phyloP scores from a whole-genome alignment of 30 jellyfish, hydroid and myxozoan genomes.

The Catostylus mosaicus region DNA sequence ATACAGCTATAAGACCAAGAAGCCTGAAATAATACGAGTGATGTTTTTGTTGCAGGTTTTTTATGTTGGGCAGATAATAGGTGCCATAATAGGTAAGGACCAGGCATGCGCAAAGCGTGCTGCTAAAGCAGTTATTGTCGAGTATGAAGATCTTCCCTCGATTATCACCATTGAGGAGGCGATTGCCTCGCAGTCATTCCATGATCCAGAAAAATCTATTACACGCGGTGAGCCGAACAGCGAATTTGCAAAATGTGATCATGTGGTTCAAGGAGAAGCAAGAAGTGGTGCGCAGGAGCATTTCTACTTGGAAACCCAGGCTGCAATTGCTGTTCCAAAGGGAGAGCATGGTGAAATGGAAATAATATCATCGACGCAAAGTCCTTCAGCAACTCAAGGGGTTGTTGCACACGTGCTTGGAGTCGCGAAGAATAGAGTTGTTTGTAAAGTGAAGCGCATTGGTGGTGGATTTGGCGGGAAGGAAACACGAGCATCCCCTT shows the following conservation, averaged over 20 bases:
- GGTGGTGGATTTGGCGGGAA: constrained; percentile 69
- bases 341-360: constrained; percentile 63
- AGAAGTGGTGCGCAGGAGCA: constrained; percentile 65
- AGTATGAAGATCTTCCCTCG: constrained; percentile 29
- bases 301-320: constrained; percentile 54
- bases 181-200: constrained; percentile 8
- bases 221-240: neutral
- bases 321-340: constrained; percentile 49
- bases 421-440: constrained; percentile 44
- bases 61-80: constrained; percentile 31
- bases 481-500: constrained; percentile 37
- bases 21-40: neutral
- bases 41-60: constrained; percentile 8
- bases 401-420: constrained; percentile 31
- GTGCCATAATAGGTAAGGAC: constrained; percentile 15
- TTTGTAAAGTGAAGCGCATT: constrained; percentile 38
- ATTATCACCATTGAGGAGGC: constrained; percentile 39
- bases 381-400: constrained; percentile 24
- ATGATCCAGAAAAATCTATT: neutral
- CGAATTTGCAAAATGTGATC: constrained; percentile 49
- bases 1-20: neutral
- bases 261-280: constrained; percentile 40
- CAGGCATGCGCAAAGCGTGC: constrained; percentile 36
- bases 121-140: constrained; percentile 23
- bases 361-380: constrained; percentile 30